These are phyloP conservation scores for Macrosiphum euphorbiae DNA, from an alignment of 2,888 invertebrate species.

Conservation along the genomic window DNA sequence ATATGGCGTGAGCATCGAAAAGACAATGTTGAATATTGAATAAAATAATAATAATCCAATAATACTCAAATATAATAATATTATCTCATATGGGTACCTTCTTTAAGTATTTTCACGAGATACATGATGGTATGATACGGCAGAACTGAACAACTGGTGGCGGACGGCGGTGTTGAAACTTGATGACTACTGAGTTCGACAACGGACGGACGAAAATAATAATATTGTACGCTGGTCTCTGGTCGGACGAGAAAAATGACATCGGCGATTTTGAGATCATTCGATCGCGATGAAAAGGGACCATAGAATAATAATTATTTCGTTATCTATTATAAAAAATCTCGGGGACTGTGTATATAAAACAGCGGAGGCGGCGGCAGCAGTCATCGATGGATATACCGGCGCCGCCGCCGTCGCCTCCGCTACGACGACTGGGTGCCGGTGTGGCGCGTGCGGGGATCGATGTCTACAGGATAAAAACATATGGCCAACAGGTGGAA, in stretches of 20 bases:
- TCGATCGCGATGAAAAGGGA: not conserved
- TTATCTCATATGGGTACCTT: not conserved
- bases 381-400: conserved; percentile 19
- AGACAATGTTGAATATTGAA: not conserved
- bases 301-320: not conserved
- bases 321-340: not conserved
- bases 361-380: not conserved
- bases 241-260: not conserved
- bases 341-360: conserved; percentile 18
- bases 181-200: not conserved
- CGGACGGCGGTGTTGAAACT: not conserved
- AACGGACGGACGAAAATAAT: not conserved
- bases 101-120: not conserved
- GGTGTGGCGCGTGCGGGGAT: conserved; percentile 41
- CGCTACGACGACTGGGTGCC: not conserved
- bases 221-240: not conserved
- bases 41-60: not conserved
- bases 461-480: conserved; percentile 54
- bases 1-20: not conserved
- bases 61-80: not conserved
- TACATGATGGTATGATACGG: not conserved
- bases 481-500: conserved; percentile 62
- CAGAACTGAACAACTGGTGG: not conserved
- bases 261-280: not conserved
- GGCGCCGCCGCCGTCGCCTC: not conserved